Base-by-base conservation (phyloP, 2,113 vertebrate genomes). In the Empidonax traillii region DNA sequence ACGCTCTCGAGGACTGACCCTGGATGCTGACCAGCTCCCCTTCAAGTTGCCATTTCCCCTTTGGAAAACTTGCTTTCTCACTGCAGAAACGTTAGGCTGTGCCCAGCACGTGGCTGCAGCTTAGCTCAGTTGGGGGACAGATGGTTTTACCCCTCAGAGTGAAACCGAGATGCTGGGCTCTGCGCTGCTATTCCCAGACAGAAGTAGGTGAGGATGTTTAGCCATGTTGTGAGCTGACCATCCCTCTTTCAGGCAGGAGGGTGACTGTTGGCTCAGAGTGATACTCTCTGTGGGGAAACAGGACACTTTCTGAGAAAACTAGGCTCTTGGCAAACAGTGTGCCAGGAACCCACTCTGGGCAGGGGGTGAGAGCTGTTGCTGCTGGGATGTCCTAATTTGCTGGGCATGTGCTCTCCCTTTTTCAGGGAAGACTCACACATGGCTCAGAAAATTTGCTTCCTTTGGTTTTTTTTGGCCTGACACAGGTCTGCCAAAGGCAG, bases 101-200 rank as follows among this genome's bases (percentile, higher is more conserved):
- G 66, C 39, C 25, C 8, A 6, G 33, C 6, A 5, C 1, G 2
- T 2, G 5, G n/a, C 51, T 91, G 68, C 8, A 0, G 37, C 77
- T 87, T 33, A 35, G 41, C 37, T 78, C 1, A 2, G 15, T 1
- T 94, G n/a, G 15, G 53, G 31, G 5, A 55, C 44, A 55, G 79
- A 21, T 4, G 9, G 24, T 62, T 91, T 87, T 49, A 69, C 31
- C 23, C 7, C 63, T 84, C 49, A 49, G 62, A 63, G 41, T 28
- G 44, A 89, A 91, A 90, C 22, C 0, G 8, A 55, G 66, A 33
- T 2, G 8, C 46, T 67, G 67, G 31, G 21, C 27, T 85, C 37
- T 53, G 56, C 1, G 0, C 56, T 88, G 31, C 39, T 80, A 1
- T 65, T 83, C 68, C 44, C 37, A 66, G 44, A 41, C 35, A 73